Evolutionary conservation across 2,113 vertebrate genomes (phyloP), one percentile per base, ranked within the genome.

Genomic region (Tragulus kanchil): DNA sequence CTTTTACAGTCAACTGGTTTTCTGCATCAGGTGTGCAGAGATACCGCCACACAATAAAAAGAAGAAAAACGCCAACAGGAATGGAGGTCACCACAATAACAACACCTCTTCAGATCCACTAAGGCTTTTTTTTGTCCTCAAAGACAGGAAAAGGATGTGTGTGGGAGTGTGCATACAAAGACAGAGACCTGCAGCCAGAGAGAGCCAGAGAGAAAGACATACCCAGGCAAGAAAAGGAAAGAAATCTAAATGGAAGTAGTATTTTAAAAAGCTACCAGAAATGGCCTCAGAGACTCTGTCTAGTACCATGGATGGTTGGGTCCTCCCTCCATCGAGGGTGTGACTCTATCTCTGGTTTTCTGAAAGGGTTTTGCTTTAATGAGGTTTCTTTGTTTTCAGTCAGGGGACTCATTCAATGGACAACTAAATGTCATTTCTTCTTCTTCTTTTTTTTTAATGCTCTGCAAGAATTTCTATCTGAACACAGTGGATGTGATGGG

Each of bases 11-110:
- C 28, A 45, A 58, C 25, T 17, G 50, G 16, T 56, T 77, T 88
- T 78, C 21, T 19, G 79, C 31, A 19, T n/a, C 28, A 48, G 62
- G 89, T 62, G n/a, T 31, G 26, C 86, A 88, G 42, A 61, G n/a
- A 73, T 0, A 84, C 10, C 7, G 36, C 17, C 6, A 25, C 23
- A 52, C 26, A 36, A 23, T 50, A 28, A 19, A 65, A 85, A 73
- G 67, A 82, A 86, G 48, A 87, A 71, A 52, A 62, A 87, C 8
- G 28, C 21, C 42, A 36, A 25, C 28, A 23, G 8, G 14, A 17
- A 62, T 1, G 3, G 23, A 0, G 0, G 26, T 12, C 1, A 45
- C 28, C 19, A 62, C 14, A 28, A 6, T 25, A 25, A 69, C 13
- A 21, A 8, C 8, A 36, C 58, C 31, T 56, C 15, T 23, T 4